Evolutionary conservation across 2,888 invertebrate genomes (phyloP).

Genomic region (Drosophila formosana): DNA sequence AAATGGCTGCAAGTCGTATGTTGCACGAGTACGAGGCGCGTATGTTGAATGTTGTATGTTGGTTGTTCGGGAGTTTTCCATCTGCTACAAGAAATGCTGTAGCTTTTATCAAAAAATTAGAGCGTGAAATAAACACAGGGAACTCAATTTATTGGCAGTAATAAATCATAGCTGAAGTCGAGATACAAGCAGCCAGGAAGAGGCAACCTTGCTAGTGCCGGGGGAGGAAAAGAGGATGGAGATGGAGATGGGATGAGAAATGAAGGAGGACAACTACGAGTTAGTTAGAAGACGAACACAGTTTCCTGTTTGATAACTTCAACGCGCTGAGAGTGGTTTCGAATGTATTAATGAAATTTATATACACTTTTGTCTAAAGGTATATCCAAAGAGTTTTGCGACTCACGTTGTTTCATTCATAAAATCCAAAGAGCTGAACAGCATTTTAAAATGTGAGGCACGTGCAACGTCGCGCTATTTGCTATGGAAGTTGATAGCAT

Average conservation of each 20-base stretch:
- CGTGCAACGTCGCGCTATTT: constrained; percentile 58
- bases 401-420: constrained; percentile 62
- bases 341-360: constrained; percentile 51
- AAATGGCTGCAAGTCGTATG: constrained; percentile 18
- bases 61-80: constrained; percentile 50
- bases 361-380: constrained; percentile 6
- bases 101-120: constrained; percentile 74
- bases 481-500: constrained; percentile 65
- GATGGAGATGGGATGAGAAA: background rate
- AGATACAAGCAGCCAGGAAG: constrained; percentile 25
- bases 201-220: constrained; percentile 35
- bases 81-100: constrained; percentile 55
- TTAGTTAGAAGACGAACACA: background rate
- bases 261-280: background rate
- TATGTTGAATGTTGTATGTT: constrained; percentile 1
- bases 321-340: constrained; percentile 16
- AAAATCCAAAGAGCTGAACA: constrained; percentile 40
- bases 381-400: constrained; percentile 11
- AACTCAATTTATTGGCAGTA: constrained; percentile 65
- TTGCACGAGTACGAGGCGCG: background rate
- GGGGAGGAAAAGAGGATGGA: constrained; percentile 18
- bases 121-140: constrained; percentile 67
- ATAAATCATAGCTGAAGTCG: constrained; percentile 62
- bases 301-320: constrained; percentile 39
- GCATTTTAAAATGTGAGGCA: constrained; percentile 62